Evolutionary conservation across 2,888 invertebrate species (phyloP), one percentile per base, ranked within the genome.

Genomic region (Plebejus argus): DNA sequence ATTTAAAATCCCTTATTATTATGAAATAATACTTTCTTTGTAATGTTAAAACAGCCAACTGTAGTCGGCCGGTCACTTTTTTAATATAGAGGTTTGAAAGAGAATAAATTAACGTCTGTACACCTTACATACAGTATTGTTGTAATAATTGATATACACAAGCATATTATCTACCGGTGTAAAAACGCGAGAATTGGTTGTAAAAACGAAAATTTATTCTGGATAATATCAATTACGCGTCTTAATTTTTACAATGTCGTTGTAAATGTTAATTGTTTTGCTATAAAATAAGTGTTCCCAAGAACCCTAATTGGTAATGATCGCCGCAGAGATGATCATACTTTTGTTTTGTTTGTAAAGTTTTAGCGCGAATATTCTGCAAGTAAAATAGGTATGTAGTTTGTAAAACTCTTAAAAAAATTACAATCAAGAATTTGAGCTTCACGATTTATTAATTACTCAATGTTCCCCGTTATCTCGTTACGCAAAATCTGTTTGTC

Each of bases 251-350:
- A 28, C 66, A 66, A 66, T 33, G 28, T 66, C 15, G 28, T 66
- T 66, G 66, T 76, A 79, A 83, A 86, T 86, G 89, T 88, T 86
- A 78, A 79, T 79, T 78, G 61, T 61, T 61, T 20, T 61, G 61
- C 61, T 23, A 23, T 61, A 61, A 61, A 20, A 61, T 61, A 20
- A 20, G 20, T 58, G 61, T 61, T 61, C 12, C 23, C 23, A 20
- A 23, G 23, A 61, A 61, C 23, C 61, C 61, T 61, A 23, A 58
- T 58, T 58, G 58, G 7, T 58, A 53, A 53, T 53, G 53, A 53
- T 45, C 53, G 53, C 18, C 45, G 18, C 53, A 18, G 18, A 53
- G 53, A 53, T 53, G 53, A 53, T 49, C 10, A 18, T 53, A 53
- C 5, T 53, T 18, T 18, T 5, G 4, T 53, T 53, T 18, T 18